A percentile compares a stretch with the other conserved stretches of the same genome.
Evolutionary conservation across 2,888 invertebrate species (phyloP).

Genomic region (Pyralis farinalis): DNA sequence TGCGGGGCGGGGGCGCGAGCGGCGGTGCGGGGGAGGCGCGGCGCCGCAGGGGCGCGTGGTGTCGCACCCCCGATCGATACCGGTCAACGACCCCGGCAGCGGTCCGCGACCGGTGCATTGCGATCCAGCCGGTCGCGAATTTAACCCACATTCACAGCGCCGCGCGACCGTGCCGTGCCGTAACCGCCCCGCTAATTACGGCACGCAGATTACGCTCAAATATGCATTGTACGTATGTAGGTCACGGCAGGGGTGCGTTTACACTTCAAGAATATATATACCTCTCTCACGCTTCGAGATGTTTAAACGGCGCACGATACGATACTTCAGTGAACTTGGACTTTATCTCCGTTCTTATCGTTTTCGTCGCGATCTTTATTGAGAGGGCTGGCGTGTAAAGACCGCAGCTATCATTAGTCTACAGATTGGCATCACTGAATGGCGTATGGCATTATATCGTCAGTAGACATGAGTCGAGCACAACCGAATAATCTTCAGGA

Average conservation of each 20-base stretch:
- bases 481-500: no score
- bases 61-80: constrained; percentile 72
- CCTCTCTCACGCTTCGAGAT: no score
- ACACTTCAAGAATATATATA: no score
- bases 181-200: constrained; percentile 55
- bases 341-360: no score
- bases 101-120: constrained; percentile 68
- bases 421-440: no score
- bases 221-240: constrained; percentile 52
- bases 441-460: no score
- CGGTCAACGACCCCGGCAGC: constrained; percentile 72
- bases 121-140: constrained; percentile 43
- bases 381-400: no score
- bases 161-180: not conserved
- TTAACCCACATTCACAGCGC: constrained; percentile 59
- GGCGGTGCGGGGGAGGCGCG: constrained; percentile 42
- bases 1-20: constrained; percentile 36
- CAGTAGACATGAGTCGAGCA: no score
- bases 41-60: constrained; percentile 57
- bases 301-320: no score
- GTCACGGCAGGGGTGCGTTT: constrained; percentile 29
- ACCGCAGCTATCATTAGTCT: no score
- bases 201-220: constrained; percentile 54
- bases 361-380: no score
- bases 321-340: no score